A percentile compares a stretch with the other conserved stretches of the same genome.
These are phyloP conservation scores for Drosophila suboccidentalis DNA, from an alignment of 2,888 invertebrate species.

Conservation along the genomic window DNA sequence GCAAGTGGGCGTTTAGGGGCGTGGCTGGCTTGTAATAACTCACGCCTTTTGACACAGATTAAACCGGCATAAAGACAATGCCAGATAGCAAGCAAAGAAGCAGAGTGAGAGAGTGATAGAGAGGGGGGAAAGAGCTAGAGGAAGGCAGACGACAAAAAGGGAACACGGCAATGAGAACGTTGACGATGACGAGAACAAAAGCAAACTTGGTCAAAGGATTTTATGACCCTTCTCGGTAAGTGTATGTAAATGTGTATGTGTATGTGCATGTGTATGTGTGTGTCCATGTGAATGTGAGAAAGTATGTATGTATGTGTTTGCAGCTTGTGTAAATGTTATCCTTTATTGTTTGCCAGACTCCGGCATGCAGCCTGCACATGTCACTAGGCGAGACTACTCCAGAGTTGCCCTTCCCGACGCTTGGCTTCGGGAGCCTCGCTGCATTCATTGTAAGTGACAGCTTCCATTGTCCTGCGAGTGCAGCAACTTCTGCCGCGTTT, in stretches of 20 bases:
- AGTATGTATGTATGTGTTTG: constrained; percentile 25
- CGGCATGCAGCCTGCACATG: constrained; percentile 61
- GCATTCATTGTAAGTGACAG: constrained; percentile 75
- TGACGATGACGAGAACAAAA: constrained; percentile 75
- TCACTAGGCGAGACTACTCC: constrained; percentile 60
- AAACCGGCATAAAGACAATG: constrained; percentile 79
- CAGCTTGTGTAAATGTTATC: constrained; percentile 73
- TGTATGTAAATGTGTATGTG: constrained; percentile 34
- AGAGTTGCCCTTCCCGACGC: constrained; percentile 19
- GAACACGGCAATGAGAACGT: constrained; percentile 42
- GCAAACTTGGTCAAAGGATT: constrained; percentile 78
- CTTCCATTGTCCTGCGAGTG: constrained; percentile 65
- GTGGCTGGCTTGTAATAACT: constrained; percentile 79
- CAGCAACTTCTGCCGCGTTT: constrained; percentile 49
- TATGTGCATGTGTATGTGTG: no score
- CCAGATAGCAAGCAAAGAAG: constrained; percentile 30
- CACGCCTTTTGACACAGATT: constrained; percentile 82
- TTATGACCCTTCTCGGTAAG: constrained; percentile 62
- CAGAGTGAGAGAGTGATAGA: constrained; percentile 1
- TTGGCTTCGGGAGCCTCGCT: constrained; percentile 46
- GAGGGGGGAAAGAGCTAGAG: constrained; percentile 11
- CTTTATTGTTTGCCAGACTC: constrained; percentile 73
- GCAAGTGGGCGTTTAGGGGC: constrained; percentile 58
- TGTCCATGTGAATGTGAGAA: constrained; percentile 4
- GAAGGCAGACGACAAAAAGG: constrained; percentile 16